Evolutionary conservation across 1,140 invertebrate genomes (phyloP).

Genomic region (Diabrotica undecimpunctata): DNA sequence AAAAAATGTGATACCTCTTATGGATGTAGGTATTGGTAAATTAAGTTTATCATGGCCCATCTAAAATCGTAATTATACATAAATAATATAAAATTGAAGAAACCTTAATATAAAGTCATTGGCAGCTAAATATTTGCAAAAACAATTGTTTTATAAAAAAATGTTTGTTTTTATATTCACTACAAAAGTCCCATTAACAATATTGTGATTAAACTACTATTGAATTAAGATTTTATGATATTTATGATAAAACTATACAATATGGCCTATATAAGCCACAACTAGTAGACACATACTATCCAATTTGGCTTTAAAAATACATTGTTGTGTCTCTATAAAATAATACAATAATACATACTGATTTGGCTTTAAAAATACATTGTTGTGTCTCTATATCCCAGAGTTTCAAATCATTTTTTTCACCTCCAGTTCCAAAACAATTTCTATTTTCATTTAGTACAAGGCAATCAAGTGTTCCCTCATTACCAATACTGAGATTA

Average conservation of each 20-base stretch:
- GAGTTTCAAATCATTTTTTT: constrained; percentile 71
- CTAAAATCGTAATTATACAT: constrained; percentile 24
- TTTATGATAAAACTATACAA: too few relatives aligned
- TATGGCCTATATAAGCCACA: too few relatives aligned
- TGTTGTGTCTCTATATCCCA: constrained; percentile 60
- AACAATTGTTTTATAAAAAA: too few relatives aligned
- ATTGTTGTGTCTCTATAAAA: constrained; percentile 50
- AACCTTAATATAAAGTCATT: too few relatives aligned
- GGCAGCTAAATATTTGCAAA: too few relatives aligned
- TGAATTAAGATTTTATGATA: too few relatives aligned
- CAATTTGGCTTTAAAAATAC: constrained; percentile 69
- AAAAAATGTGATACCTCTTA: constrained; percentile 40
- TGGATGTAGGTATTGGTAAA: constrained; percentile 42
- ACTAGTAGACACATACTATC: too few relatives aligned
- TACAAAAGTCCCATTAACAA: too few relatives aligned
- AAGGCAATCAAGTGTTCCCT: constrained; percentile 29
- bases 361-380: constrained; percentile 69
- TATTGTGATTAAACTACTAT: too few relatives aligned
- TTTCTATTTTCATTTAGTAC: constrained; percentile 29
- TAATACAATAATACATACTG: too few relatives aligned
- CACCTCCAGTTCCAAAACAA: constrained; percentile 40
- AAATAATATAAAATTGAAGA: neutral
- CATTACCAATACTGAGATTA: constrained; percentile 33
- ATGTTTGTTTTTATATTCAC: too few relatives aligned
- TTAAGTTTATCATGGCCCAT: constrained; percentile 44